phyloP scores from a whole-genome alignment of 2,113 vertebrate species.

The Pungitius pungitius region DNA sequence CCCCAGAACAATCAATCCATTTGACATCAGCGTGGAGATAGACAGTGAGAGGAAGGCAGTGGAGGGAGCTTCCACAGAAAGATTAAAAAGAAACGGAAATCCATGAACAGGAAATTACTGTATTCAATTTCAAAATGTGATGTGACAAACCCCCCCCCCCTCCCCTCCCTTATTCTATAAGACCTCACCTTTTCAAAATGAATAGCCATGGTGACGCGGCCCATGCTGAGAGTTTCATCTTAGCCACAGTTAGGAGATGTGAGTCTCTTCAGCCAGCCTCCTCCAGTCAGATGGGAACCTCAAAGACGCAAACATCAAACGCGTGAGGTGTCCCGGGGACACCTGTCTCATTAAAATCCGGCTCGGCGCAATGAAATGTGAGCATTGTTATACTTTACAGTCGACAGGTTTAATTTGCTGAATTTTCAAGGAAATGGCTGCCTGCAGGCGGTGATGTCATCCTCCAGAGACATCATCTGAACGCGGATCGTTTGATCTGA shows the following conservation, averaged over 20 bases:
- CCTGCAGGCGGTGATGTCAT: constrained; percentile 1
- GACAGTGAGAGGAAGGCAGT: neutral
- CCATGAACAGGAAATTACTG: neutral
- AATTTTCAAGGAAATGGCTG: constrained; percentile 25
- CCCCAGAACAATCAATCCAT: constrained; percentile 19
- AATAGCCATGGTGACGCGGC: neutral
- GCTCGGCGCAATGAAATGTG: neutral
- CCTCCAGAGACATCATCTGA: constrained; percentile 1
- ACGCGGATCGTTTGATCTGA: constrained; percentile 16
- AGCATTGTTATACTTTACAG: constrained; percentile 20
- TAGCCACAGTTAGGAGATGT: neutral
- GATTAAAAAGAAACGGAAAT: neutral
- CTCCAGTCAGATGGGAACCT: constrained; percentile 11
- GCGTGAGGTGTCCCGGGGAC: neutral
- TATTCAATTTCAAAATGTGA: constrained; percentile 1
- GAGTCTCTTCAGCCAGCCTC: neutral
- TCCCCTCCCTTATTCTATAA: neutral
- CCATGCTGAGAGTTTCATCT: neutral
- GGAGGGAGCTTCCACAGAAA: neutral
- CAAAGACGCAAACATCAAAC: constrained; percentile 40
- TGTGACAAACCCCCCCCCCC: neutral
- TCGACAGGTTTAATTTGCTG: constrained; percentile 28
- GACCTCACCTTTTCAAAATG: neutral
- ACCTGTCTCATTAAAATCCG: constrained; percentile 1
- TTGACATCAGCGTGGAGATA: constrained; percentile 3